Evolutionary conservation across 2,797 vertebrate genomes (phyloP), one percentile per base, ranked within the genome.

Genomic region (Brotula barbata): DNA sequence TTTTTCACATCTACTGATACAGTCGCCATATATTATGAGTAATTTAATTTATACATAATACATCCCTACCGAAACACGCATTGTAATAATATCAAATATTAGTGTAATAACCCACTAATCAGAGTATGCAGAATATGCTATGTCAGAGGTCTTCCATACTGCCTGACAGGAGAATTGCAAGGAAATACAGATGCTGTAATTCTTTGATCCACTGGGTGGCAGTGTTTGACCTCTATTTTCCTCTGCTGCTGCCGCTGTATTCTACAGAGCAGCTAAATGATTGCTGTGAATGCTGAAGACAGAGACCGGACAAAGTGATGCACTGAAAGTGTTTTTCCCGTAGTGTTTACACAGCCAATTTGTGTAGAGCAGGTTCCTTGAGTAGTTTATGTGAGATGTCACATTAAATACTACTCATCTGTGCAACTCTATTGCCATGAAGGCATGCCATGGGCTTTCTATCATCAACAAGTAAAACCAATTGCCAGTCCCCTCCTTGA

Each of bases 191-290:
- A 1, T 66, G 64, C 45, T 61, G 58, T 43, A 68, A 11, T 45
- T 53, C 1, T 1, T 42, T 14, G 48, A 19, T 11, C 81, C 89
- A 87, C 68, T 68, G 70, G 87, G 80, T 78, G 88, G 77, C 73
- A 83, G 55, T 78, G 62, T 85, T 67, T 66, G 64, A 70, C 64
- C 58, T 82, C 11, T 57, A 12, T 51, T 63, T 50, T 46, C 64
- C 28, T 36, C 17, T 19, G 9, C 34, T 9, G 23, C 43, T 57
- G 47, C 41, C 55, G 9, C 67, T 7, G 19, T 14, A 22, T 46
- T 41, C 21, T 22, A 23, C 13, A 7, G 23, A 47, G 47, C 52
- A 59, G 36, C 43, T 58, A 11, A 23, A 8, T 54, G 11, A 52
- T 65, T 23, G 44, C n/a, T 60, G 4, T 42, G 8, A 51, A 42